These are phyloP conservation scores for Panulirus ornatus DNA, from an alignment of 1,140 invertebrate genomes.

Conservation along the genomic window DNA sequence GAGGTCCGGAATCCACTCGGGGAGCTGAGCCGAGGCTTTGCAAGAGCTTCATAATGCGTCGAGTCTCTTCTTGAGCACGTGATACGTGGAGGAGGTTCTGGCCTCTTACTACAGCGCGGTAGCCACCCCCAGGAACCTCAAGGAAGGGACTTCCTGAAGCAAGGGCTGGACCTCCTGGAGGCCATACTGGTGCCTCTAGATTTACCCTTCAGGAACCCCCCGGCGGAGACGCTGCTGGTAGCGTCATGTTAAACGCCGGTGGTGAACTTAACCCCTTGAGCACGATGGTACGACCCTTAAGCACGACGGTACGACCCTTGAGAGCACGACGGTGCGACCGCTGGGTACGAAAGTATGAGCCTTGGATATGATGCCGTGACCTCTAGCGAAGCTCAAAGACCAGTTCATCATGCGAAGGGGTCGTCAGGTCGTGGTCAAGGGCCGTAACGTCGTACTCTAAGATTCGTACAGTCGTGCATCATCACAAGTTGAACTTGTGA, in stretches of 20 bases:
- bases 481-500: neutral
- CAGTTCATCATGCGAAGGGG: too few species aligned
- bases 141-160: neutral
- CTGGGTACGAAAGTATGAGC: too few species aligned
- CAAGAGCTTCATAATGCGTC: neutral
- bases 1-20: neutral
- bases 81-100: neutral
- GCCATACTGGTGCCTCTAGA: too few species aligned
- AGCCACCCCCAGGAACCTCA: constrained; percentile 7
- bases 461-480: too few species aligned
- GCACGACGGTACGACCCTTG: too few species aligned
- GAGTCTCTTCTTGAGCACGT: neutral
- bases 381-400: too few species aligned
- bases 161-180: neutral
- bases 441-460: too few species aligned
- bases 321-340: too few species aligned
- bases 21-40: neutral
- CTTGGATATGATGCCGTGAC: too few species aligned
- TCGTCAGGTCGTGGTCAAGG: too few species aligned
- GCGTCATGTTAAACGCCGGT: neutral
- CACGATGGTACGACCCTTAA: too few species aligned
- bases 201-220: neutral
- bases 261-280: neutral
- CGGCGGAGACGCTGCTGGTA: neutral
- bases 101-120: neutral